These are phyloP conservation scores for Hypselothyrea guttata DNA, from an alignment of 2,888 invertebrate genomes.

Conservation along the genomic window DNA sequence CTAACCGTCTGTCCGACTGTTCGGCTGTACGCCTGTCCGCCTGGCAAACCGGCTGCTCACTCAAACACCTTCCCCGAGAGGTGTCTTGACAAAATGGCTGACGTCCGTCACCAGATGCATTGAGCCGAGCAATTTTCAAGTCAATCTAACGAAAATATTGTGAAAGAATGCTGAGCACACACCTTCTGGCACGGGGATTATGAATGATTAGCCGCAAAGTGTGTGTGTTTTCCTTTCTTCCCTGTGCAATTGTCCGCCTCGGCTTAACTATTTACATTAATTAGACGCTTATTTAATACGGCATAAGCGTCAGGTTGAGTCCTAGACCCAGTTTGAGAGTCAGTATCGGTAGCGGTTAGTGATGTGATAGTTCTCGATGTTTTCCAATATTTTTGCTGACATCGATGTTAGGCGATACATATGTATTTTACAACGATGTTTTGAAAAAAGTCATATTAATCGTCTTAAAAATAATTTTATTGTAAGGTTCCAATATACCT, in stretches of 20 bases:
- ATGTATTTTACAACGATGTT: too few relatives aligned
- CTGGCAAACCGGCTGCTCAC: slow-evolving; percentile 49
- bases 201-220: slow-evolving; percentile 30
- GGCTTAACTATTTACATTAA: slow-evolving; percentile 64
- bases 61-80: slow-evolving; percentile 56
- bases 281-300: slow-evolving; percentile 66
- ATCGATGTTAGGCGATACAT: too few relatives aligned
- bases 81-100: slow-evolving; percentile 51
- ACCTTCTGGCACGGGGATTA: slow-evolving; percentile 41
- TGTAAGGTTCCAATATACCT: too few relatives aligned
- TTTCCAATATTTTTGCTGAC: too few relatives aligned
- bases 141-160: slow-evolving; percentile 45
- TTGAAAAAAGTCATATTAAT: too few relatives aligned
- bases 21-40: neutral
- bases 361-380: too few relatives aligned
- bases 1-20: slow-evolving; percentile 10
- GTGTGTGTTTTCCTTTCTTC: slow-evolving; percentile 1
- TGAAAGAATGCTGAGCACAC: slow-evolving; percentile 17
- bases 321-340: too few relatives aligned
- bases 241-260: slow-evolving; percentile 52
- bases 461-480: too few relatives aligned
- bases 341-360: too few relatives aligned
- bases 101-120: slow-evolving; percentile 30
- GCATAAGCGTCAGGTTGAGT: slow-evolving; percentile 17
- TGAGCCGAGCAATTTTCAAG: slow-evolving; percentile 36